Evolutionary conservation across 2,888 invertebrate genomes (phyloP), one percentile per base, ranked within the genome.

Genomic region (Drosophila testacea): DNA sequence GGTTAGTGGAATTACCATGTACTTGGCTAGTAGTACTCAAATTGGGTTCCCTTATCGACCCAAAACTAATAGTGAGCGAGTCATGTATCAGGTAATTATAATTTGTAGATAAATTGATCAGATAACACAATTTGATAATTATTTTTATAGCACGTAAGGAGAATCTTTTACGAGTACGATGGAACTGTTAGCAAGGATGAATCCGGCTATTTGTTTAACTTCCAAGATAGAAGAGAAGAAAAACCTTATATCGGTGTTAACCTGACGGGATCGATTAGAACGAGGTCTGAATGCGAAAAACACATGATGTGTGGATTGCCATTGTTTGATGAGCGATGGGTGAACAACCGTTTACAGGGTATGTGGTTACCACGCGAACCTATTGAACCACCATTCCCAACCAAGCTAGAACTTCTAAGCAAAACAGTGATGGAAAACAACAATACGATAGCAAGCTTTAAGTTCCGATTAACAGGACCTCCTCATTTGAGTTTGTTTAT

Each of bases 1-100:
- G 1, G 51, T 81, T 2, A 78, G 79, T 1, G 77, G 28, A 10
- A 28, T 74, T 1, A 66, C 54, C 11, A 56, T 73, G 11, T 55
- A 36, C 30, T 32, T 74, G 4, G 74, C 74, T 0, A 55, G 61
- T 10, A 47, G 61, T 42, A 73, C 74, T 9, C 55, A 74, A 16
- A 51, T 94, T 10, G 94, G 94, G 4, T 94, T 94, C 77, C 95
- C 95, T 2, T 95, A 93, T 81, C 92, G 92, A 22, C 92, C 91
- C 39, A 92, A 93, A 52, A 91, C 92, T 0, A 88, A 91, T 16
- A 93, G 93, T 0, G 93, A 94, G 71, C 91, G 76, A 16, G 68
- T 65, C 6, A 16, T 93, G 47, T 90, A 93, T 46, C 88, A 93
- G 84, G 94, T 94, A 36, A 36, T 6, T 11, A 7, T n/a, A 16